phyloP scores from a whole-genome alignment of 2,113 vertebrate species.

The Eurystomus gularis region DNA sequence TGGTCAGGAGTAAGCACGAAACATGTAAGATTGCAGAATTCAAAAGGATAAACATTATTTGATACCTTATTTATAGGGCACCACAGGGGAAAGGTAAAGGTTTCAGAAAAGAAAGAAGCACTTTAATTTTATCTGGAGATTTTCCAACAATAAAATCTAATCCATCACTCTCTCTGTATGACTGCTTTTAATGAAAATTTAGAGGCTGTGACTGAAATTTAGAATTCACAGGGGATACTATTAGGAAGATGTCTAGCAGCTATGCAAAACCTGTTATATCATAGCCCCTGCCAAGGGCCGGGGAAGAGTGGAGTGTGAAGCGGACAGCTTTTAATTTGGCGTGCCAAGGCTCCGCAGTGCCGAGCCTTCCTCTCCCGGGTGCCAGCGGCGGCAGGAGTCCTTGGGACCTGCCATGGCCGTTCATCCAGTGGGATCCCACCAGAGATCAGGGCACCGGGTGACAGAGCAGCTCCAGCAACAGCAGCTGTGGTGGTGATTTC shows the following conservation, averaged over 20 bases:
- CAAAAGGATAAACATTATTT: constrained; percentile 49
- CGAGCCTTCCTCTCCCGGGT: background rate
- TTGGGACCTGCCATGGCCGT: rapidly evolving
- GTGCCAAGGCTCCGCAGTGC: rapidly evolving
- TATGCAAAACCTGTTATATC: constrained; percentile 41
- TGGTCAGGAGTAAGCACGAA: background rate
- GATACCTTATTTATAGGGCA: constrained; percentile 53
- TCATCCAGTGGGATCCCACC: background rate
- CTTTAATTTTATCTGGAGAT: constrained; percentile 74
- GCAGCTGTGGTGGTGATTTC: background rate
- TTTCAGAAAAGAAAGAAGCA: constrained; percentile 59
- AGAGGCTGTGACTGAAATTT: constrained; percentile 72
- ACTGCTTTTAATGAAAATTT: constrained; percentile 74
- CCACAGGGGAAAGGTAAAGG: constrained; percentile 41
- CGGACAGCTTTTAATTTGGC: background rate
- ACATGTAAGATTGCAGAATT: constrained; percentile 26
- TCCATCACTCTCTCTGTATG: constrained; percentile 69
- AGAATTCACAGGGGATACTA: constrained; percentile 67
- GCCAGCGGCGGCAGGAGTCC: rapidly evolving
- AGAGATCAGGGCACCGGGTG: background rate
- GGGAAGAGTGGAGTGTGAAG: background rate
- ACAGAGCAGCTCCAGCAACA: rapidly evolving
- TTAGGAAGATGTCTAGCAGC: constrained; percentile 64
- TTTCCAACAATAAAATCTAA: constrained; percentile 77
- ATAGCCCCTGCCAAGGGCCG: constrained; percentile 1